Conservation (phyloP, 2,113 vertebrate species). For the Nerophis lumbriciformis region DNA sequence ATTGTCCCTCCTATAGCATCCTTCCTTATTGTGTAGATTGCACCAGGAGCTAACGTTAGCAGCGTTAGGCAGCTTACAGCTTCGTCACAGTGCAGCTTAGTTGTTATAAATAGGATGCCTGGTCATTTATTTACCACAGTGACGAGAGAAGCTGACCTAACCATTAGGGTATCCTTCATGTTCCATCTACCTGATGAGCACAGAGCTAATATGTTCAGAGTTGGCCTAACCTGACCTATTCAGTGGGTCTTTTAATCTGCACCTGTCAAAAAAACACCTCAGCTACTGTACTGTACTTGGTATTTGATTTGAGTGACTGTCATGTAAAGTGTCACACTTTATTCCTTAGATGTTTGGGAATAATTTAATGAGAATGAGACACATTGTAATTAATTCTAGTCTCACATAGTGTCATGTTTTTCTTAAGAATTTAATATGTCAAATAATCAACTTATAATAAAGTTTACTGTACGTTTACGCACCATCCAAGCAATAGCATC, state of each 20-base stretch:
- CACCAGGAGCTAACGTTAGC: slow-evolving; percentile 30
- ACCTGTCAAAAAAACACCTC: background rate
- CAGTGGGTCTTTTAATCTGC: background rate
- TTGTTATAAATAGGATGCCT: slow-evolving; percentile 70
- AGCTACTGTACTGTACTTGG: too few relatives aligned
- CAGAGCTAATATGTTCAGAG: background rate
- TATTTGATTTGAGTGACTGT: too few relatives aligned
- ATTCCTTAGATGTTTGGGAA: too few relatives aligned
- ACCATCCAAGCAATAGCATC: too few relatives aligned
- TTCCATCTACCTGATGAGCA: slow-evolving; percentile 20
- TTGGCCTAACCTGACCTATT: background rate
- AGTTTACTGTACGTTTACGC: too few relatives aligned
- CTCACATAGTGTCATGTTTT: too few relatives aligned
- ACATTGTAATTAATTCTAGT: too few relatives aligned
- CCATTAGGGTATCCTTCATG: slow-evolving; percentile 35
- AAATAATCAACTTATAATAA: too few relatives aligned
- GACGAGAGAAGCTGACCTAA: slow-evolving; percentile 34
- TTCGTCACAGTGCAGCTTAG: slow-evolving; percentile 62
- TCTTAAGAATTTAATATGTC: too few relatives aligned
- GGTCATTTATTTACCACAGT: slow-evolving; percentile 61
- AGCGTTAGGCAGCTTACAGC: slow-evolving; percentile 66
- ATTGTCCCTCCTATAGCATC: background rate
- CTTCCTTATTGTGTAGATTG: slow-evolving; percentile 20
- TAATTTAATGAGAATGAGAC: too few relatives aligned
- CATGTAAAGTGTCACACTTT: too few relatives aligned